phyloP scores from a whole-genome alignment of 2,113 vertebrate species.

The Rhinoptilus africanus region DNA sequence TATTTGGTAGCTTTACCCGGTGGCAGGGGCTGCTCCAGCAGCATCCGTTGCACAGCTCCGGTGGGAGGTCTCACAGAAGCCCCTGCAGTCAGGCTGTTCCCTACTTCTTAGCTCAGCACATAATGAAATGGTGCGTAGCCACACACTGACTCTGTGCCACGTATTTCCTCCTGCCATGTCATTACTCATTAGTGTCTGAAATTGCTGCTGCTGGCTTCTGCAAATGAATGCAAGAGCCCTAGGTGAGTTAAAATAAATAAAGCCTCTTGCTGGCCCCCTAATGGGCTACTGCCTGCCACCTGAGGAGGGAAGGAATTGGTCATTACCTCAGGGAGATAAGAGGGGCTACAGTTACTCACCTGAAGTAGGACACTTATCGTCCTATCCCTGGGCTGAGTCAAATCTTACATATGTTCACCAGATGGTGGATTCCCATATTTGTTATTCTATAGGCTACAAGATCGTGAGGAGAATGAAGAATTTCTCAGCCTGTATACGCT shows the following conservation, averaged over 20 bases:
- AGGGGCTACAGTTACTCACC: conserved; percentile 1
- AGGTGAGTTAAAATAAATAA: conserved; percentile 30
- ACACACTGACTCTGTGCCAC: neutral
- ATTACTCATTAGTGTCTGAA: conserved; percentile 8
- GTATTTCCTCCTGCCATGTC: conserved; percentile 29
- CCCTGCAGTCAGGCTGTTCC: fast-evolving
- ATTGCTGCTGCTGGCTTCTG: neutral
- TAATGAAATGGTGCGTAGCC: neutral
- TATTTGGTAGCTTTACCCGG: fast-evolving
- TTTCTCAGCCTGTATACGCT: neutral
- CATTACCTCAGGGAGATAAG: neutral
- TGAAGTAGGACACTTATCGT: neutral
- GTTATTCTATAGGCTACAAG: neutral
- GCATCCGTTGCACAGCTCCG: neutral
- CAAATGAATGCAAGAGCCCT: neutral
- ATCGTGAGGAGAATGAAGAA: neutral
- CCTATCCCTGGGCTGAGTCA: neutral
- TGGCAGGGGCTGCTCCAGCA: neutral
- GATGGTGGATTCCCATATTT: conserved; percentile 2
- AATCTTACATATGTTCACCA: conserved; percentile 20
- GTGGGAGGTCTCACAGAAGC: neutral
- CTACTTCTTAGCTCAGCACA: neutral
- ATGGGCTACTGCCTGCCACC: neutral
- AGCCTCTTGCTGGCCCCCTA: neutral
- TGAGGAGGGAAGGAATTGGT: neutral